phyloP scores from a whole-genome alignment of 2,113 vertebrate species.

The Chloropsis hardwickii region DNA sequence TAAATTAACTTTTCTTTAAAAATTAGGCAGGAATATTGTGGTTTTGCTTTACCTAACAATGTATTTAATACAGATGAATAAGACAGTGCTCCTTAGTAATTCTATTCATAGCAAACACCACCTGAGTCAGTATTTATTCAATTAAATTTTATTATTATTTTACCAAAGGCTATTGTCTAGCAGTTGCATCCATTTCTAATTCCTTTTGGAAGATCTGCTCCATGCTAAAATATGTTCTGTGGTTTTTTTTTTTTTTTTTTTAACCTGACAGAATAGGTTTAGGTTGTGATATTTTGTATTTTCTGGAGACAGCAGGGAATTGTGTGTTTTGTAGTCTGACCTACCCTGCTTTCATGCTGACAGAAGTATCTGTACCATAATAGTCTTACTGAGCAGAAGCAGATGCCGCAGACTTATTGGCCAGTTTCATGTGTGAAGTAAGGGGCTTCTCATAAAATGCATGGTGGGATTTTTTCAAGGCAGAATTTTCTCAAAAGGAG shows the following conservation, averaged over 20 bases:
- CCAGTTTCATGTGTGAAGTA: background rate
- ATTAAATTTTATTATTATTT: background rate
- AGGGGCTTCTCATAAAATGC: background rate
- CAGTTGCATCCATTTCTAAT: background rate
- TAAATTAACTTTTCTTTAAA: background rate
- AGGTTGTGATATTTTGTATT: background rate
- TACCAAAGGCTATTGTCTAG: background rate
- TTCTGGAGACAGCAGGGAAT: background rate
- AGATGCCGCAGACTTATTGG: background rate
- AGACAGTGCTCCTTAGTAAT: background rate
- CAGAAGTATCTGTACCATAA: background rate
- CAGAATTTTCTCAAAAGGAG: background rate
- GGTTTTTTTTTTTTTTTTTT: background rate
- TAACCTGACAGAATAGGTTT: background rate
- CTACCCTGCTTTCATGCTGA: background rate
- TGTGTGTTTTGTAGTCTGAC: background rate
- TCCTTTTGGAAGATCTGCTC: background rate
- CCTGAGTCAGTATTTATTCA: background rate
- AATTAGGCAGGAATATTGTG: background rate
- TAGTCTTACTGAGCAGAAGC: background rate
- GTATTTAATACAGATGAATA: background rate
- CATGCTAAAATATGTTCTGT: background rate
- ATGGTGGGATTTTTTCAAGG: background rate
- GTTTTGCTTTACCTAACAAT: background rate
- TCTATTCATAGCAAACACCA: background rate